A percentile compares a stretch with the other conserved stretches of the same genome.
These are phyloP conservation scores for Temnothorax ravouxi DNA, from an alignment of 2,888 invertebrate species.

Conservation along the genomic window DNA sequence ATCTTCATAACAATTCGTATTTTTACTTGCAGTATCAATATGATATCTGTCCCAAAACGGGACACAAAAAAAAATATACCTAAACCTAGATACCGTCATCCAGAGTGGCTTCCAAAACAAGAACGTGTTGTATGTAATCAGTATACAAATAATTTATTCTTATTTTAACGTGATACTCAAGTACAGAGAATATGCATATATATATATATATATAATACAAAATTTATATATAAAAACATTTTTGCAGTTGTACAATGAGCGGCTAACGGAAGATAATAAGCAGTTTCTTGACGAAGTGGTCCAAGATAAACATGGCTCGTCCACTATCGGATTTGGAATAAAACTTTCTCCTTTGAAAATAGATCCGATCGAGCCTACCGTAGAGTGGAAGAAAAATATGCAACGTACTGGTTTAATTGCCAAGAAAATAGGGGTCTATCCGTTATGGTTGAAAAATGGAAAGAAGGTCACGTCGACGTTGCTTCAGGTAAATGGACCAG, in stretches of 20 bases:
- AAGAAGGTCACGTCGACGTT: slow-evolving; percentile 92
- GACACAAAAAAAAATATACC: slow-evolving; percentile 77
- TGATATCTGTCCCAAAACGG: slow-evolving; percentile 80
- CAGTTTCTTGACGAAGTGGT: slow-evolving; percentile 93
- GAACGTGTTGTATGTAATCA: slow-evolving; percentile 88
- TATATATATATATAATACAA: too few species aligned
- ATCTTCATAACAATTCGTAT: slow-evolving; percentile 1
- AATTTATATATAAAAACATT: neutral
- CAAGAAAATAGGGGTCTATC: slow-evolving; percentile 96
- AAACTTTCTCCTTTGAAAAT: slow-evolving; percentile 87
- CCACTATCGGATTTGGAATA: slow-evolving; percentile 82
- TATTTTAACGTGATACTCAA: neutral
- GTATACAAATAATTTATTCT: slow-evolving; percentile 10
- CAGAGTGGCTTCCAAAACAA: slow-evolving; percentile 91
- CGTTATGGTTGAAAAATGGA: slow-evolving; percentile 96
- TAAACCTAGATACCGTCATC: slow-evolving; percentile 89
- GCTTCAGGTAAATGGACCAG: slow-evolving; percentile 90
- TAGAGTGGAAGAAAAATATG: slow-evolving; percentile 90
- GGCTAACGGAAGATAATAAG: slow-evolving; percentile 92
- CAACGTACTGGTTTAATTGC: slow-evolving; percentile 95
- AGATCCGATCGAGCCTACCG: slow-evolving; percentile 86
- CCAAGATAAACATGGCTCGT: slow-evolving; percentile 89
- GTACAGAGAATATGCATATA: neutral
- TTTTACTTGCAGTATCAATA: slow-evolving; percentile 70
- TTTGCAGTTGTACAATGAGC: slow-evolving; percentile 89